These are phyloP conservation scores for Nyctibius bracteatus DNA, from an alignment of 2,113 vertebrate genomes.

Conservation along the genomic window DNA sequence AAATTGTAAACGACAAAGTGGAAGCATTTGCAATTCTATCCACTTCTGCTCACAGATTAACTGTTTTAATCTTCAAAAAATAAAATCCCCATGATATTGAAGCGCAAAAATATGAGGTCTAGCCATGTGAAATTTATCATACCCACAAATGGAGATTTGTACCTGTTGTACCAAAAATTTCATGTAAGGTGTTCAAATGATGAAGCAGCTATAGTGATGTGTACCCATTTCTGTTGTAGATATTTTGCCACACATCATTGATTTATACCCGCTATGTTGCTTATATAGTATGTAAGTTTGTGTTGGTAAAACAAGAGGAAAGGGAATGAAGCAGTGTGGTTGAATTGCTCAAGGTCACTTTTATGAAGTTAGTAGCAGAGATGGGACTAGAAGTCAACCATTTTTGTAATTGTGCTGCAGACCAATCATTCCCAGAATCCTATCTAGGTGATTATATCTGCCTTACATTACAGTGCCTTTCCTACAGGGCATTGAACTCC, in stretches of 20 bases:
- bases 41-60: not conserved
- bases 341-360: not conserved
- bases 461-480: conserved; percentile 4
- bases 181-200: not conserved
- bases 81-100: not conserved
- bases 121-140: not conserved
- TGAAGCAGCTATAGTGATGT: not conserved
- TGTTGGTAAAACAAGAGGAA: not conserved
- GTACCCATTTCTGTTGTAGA: not conserved
- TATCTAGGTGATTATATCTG: not conserved
- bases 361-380: not conserved
- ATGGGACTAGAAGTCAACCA: not conserved
- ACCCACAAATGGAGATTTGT: not conserved
- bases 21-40: not conserved
- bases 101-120: not conserved
- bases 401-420: not conserved
- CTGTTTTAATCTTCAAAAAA: not conserved
- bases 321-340: not conserved
- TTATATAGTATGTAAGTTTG: not conserved
- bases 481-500: conserved; percentile 1
- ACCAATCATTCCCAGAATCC: not conserved
- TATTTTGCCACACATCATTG: not conserved
- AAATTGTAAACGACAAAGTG: not conserved
- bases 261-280: not conserved
- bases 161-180: not conserved